phyloP scores from a whole-genome alignment of 64 coral and sea anemone species.

The Pocillopora damicornis region DNA sequence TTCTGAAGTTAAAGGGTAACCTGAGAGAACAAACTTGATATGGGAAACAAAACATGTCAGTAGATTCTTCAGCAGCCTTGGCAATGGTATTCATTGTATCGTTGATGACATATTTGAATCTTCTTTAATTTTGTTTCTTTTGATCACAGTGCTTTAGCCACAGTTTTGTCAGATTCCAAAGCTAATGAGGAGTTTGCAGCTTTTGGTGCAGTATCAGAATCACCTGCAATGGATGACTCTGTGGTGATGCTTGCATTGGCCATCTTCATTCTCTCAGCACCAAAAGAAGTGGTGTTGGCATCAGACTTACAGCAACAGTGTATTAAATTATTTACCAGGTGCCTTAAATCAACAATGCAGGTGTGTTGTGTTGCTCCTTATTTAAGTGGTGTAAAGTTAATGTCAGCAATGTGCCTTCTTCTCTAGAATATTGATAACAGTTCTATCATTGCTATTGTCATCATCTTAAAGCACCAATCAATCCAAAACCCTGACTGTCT shows the following conservation, averaged over 20 bases:
- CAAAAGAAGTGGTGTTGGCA: slow-evolving; percentile 73
- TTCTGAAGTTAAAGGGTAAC: too few relatives aligned
- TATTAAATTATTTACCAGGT: slow-evolving; percentile 79
- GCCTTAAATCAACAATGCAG: slow-evolving; percentile 58
- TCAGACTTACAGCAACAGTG: slow-evolving; percentile 75
- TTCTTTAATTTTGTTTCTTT: neutral
- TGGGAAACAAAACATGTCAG: too few relatives aligned
- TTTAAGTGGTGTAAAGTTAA: neutral
- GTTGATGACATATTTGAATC: neutral
- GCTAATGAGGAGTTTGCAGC: slow-evolving; percentile 12
- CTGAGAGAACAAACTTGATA: too few relatives aligned
- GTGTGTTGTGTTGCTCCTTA: neutral
- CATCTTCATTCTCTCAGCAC: slow-evolving; percentile 88
- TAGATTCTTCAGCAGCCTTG: too few relatives aligned
- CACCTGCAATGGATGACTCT: slow-evolving; percentile 62
- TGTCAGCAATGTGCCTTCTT: too few relatives aligned
- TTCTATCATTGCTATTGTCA: too few relatives aligned
- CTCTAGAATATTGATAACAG: too few relatives aligned
- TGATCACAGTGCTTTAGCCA: slow-evolving; percentile 64
- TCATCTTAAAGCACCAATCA: too few relatives aligned
- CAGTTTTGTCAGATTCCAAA: slow-evolving; percentile 62
- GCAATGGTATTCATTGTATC: neutral
- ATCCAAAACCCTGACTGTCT: too few relatives aligned
- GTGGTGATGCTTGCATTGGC: slow-evolving; percentile 81
- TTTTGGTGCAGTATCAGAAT: slow-evolving; percentile 4